phyloP scores from a whole-genome alignment of 2,113 vertebrate species.

The Platichthys flesus region DNA sequence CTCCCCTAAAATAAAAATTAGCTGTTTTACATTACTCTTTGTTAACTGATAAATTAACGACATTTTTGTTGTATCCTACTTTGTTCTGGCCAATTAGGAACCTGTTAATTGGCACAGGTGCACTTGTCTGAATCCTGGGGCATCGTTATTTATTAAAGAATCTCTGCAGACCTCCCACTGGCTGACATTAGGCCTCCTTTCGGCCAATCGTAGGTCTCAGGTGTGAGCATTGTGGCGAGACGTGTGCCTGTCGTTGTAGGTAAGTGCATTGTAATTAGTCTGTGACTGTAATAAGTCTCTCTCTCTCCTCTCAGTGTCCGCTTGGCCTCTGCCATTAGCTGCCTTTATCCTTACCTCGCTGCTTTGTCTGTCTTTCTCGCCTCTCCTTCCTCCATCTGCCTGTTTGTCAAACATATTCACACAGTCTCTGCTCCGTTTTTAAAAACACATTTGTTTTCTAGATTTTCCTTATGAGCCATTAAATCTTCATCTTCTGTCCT shows the following conservation, averaged over 20 bases:
- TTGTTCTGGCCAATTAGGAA: slow-evolving; percentile 77
- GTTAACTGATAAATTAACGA: not conserved
- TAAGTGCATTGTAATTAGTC: slow-evolving; percentile 94
- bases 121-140: slow-evolving; percentile 70
- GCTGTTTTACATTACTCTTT: too few relatives aligned
- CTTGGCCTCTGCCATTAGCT: slow-evolving; percentile 55
- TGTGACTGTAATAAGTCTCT: slow-evolving; percentile 86
- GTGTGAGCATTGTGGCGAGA: slow-evolving; percentile 91
- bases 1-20: too few relatives aligned
- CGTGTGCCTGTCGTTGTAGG: slow-evolving; percentile 87
- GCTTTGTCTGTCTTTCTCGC: slow-evolving; percentile 74
- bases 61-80: slow-evolving; percentile 57
- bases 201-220: slow-evolving; percentile 90
- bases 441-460: slow-evolving; percentile 5
- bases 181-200: slow-evolving; percentile 88
- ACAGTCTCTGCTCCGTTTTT: not conserved
- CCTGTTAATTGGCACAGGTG: slow-evolving; percentile 83
- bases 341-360: slow-evolving; percentile 40
- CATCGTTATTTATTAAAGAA: slow-evolving; percentile 79
- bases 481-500: not conserved
- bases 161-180: slow-evolving; percentile 85
- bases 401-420: slow-evolving; percentile 62
- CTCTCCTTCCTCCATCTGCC: slow-evolving; percentile 78
- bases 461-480: slow-evolving; percentile 2
- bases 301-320: slow-evolving; percentile 25